These are phyloP conservation scores for Pentamera pediparva DNA, from an alignment of 53 echinoderm and acorn worm species.

Conservation along the genomic window DNA sequence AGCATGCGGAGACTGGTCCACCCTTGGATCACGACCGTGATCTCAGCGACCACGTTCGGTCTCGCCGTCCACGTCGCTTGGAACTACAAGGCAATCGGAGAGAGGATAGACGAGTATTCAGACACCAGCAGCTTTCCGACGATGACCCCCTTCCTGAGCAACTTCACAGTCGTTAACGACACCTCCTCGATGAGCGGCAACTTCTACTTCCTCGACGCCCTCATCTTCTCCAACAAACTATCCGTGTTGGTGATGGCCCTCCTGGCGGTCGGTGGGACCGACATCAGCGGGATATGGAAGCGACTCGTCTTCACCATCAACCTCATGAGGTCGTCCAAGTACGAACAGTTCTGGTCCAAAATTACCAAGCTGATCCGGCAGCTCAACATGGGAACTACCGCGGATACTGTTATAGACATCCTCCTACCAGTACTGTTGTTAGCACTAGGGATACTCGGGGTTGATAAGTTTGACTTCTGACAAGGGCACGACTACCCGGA, in stretches of 20 bases:
- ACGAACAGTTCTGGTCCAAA: constrained; percentile 8
- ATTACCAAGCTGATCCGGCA: neutral
- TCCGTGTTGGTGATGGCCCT: neutral
- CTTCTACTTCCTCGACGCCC: neutral
- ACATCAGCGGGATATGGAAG: constrained; percentile 10
- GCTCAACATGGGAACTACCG: neutral
- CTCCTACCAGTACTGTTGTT: constrained; percentile 10
- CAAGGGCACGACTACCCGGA: too few species aligned
- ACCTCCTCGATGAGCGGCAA: neutral
- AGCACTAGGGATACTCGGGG: constrained; percentile 9
- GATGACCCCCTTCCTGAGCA: neutral
- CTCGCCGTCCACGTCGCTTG: constrained; percentile 8
- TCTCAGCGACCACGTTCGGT: constrained; percentile 13
- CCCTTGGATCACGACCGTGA: constrained; percentile 13
- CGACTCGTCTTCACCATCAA: neutral
- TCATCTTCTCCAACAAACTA: constrained; percentile 9
- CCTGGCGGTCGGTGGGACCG: constrained; percentile 9
- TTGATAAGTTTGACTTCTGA: constrained; percentile 13
- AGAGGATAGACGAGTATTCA: too few species aligned
- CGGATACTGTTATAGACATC: neutral
- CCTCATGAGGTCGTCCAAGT: neutral
- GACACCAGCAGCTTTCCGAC: neutral
- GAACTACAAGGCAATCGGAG: constrained; percentile 12
- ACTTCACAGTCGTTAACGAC: neutral
- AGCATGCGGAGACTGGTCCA: constrained; percentile 7